Evolutionary conservation across 2,797 vertebrate genomes (phyloP).

Genomic region (Natrix natrix): DNA sequence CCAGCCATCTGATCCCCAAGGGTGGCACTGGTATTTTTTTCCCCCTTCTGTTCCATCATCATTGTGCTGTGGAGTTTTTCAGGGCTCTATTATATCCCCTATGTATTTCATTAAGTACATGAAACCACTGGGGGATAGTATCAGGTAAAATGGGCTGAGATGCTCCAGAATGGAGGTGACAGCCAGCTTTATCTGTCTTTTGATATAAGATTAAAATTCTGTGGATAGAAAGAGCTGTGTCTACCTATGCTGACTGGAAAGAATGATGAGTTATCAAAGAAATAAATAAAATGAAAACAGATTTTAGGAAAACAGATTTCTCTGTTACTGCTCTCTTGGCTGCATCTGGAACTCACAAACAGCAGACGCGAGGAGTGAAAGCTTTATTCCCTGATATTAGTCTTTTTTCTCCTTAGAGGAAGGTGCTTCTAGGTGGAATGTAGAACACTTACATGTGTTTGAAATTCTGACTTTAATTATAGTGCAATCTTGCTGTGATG

Average conservation of each 20-base stretch:
- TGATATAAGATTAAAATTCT: neutral
- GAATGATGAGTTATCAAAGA: neutral
- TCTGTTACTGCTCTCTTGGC: neutral
- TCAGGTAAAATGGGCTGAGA: neutral
- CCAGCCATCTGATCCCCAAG: neutral
- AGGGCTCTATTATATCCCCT: neutral
- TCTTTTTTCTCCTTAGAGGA: neutral
- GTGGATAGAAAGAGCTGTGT: neutral
- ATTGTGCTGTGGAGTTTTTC: neutral
- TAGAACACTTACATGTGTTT: neutral
- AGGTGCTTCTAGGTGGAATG: neutral
- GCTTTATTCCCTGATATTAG: neutral
- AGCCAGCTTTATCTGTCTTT: neutral
- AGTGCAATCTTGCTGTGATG: neutral
- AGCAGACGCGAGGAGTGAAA: neutral
- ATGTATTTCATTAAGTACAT: neutral
- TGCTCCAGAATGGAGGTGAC: neutral
- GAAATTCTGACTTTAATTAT: constrained; percentile 7
- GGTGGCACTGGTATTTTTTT: neutral
- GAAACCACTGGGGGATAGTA: neutral
- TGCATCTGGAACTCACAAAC: neutral
- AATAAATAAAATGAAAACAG: neutral
- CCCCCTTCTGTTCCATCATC: neutral
- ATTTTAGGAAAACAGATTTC: neutral
- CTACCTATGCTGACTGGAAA: neutral